Base-by-base conservation (phyloP, 2,797 vertebrate genomes). In the Chelidonichthys spinosus region DNA sequence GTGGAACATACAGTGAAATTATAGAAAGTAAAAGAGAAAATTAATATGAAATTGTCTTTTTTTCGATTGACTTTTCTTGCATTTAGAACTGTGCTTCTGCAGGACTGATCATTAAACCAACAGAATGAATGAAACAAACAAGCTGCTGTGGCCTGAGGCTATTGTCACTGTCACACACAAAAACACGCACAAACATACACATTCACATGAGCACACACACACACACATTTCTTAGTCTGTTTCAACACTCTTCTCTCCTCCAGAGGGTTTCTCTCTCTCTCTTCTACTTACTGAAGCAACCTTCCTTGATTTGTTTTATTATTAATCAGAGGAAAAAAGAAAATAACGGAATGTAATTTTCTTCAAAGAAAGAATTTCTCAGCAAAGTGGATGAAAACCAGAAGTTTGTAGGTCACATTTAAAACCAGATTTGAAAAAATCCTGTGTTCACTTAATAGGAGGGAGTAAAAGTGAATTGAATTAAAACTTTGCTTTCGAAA, bases 81-180 rank as follows among this genome's bases (percentile, higher is more conserved):
- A 9, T 60, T 43, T 32, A 18, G 18, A 36, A 43, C n/a, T 2
- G 6, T 54, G 36, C 52, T 52, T 53, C 64, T 73, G 11, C 50
- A 61, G 63, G 70, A 74, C 63, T 7, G 14, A 49, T 43, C 60
- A 61, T 54, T 65, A 76, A 82, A 79, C 46, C 55, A 64, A 73
- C 54, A 56, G 37, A 77, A 62, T 64, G 59, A 74, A 72, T 74
- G 58, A 74, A 76, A 71, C 77, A 64, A 79, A 74, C 66, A 69
- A 47, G 53, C 65, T 67, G 43, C 64, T 76, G 44, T 54, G 71
- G 74, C 76, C 74, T 1, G 25, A 73, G 72, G 76, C 74, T 54
- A 54, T 36, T 53, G 25, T 65, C 13, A 11, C 11, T 25, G 37
- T 18, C 72, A 56, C 35, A 15, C 68, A 15, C 15, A 37, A 54